Evolutionary conservation across 1,140 invertebrate genomes (phyloP).

Genomic region (Aphis craccivora): DNA sequence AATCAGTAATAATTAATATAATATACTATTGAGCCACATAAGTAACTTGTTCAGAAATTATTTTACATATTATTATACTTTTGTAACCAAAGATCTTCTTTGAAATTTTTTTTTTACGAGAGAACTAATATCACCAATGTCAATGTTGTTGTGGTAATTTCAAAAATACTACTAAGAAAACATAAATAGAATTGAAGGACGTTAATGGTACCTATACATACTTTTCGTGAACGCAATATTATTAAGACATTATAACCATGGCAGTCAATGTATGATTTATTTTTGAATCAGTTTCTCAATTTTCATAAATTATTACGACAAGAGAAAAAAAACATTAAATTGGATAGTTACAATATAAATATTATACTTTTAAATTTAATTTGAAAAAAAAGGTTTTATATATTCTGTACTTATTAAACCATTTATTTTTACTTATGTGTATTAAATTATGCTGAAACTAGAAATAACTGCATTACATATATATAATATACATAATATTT

Average conservation of each 20-base stretch:
- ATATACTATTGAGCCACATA: not conserved
- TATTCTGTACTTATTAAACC: too few relatives aligned
- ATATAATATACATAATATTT: too few relatives aligned
- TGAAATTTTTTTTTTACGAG: not conserved
- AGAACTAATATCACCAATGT: not conserved
- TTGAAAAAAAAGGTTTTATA: not conserved
- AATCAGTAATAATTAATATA: too few relatives aligned
- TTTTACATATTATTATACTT: not conserved
- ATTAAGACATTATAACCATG: not conserved
- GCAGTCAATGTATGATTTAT: not conserved
- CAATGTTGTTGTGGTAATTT: not conserved
- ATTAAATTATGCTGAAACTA: too few relatives aligned
- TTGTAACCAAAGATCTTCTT: not conserved
- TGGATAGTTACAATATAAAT: not conserved
- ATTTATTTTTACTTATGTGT: not conserved
- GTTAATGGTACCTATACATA: not conserved
- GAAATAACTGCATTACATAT: too few relatives aligned
- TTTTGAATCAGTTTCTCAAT: not conserved
- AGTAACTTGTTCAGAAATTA: not conserved
- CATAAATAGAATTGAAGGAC: not conserved
- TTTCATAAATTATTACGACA: not conserved
- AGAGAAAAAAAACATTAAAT: not conserved
- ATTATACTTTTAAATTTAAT: not conserved
- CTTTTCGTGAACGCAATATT: not conserved
- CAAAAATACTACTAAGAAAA: not conserved